Evolutionary conservation across 53 echinoderm and acorn worm species (phyloP).

Genomic region (Apostichopus leukothele): DNA sequence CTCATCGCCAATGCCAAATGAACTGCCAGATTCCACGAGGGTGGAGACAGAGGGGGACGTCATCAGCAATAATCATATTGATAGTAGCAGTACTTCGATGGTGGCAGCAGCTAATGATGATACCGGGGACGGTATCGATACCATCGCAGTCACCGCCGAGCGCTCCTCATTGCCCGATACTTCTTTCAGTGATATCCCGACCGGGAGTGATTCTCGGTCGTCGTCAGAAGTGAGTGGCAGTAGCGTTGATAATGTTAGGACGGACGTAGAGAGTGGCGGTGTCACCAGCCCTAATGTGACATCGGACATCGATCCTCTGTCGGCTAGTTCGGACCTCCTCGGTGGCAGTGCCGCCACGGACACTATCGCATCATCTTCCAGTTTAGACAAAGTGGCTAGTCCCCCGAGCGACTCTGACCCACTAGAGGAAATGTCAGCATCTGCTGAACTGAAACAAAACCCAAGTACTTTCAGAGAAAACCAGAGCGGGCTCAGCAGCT

Average conservation of each 20-base stretch:
- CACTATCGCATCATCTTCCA: not conserved
- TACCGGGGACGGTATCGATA: not conserved
- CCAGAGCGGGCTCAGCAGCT: not conserved
- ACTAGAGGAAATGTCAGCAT: not conserved
- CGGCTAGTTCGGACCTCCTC: not conserved
- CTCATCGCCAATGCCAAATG: not conserved
- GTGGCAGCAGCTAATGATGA: not conserved
- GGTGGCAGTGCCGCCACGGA: not conserved
- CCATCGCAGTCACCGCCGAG: not conserved
- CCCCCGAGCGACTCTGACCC: not conserved
- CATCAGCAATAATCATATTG: constrained; percentile 11
- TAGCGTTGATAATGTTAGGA: not conserved
- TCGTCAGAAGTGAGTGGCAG: too few species aligned
- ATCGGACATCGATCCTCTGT: not conserved
- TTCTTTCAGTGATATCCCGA: constrained; percentile 33
- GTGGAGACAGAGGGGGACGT: not conserved
- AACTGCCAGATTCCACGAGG: not conserved
- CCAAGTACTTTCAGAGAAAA: not conserved
- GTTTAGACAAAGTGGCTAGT: not conserved
- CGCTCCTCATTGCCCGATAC: constrained; percentile 4
- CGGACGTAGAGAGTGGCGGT: not conserved
- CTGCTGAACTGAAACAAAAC: not conserved
- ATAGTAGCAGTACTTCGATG: not conserved
- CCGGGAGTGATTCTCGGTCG: not conserved
- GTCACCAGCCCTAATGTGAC: not conserved